phyloP scores from a whole-genome alignment of 2,797 vertebrate species.

The Peromyscus nudipes region DNA sequence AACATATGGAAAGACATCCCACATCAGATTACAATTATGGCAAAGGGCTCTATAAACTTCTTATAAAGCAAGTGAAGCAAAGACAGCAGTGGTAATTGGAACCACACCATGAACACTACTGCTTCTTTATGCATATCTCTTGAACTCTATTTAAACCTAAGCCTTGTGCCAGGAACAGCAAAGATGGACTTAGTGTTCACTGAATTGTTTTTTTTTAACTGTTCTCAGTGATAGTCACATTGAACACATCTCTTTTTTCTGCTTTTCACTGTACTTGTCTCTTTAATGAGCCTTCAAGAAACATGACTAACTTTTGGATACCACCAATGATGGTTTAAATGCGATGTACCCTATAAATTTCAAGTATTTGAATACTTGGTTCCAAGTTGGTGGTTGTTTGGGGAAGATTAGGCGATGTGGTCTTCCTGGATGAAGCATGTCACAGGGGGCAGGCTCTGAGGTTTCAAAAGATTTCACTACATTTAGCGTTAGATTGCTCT shows the following conservation, averaged over 20 bases:
- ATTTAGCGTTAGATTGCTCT: neutral
- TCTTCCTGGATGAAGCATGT: neutral
- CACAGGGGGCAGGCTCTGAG: neutral
- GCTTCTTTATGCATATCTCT: neutral
- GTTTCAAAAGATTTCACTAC: neutral
- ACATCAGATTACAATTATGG: too few relatives aligned
- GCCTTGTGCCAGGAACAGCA: neutral
- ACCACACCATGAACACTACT: neutral
- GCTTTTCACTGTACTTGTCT: neutral
- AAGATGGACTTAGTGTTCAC: neutral
- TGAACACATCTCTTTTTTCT: neutral
- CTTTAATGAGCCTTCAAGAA: neutral
- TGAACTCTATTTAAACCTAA: neutral
- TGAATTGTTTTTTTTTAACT: neutral
- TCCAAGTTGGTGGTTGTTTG: neutral
- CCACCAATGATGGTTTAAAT: neutral
- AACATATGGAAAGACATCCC: too few relatives aligned
- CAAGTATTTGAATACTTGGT: neutral
- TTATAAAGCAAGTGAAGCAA: neutral
- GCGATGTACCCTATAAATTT: neutral
- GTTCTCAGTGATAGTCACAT: neutral
- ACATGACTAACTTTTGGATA: too few relatives aligned
- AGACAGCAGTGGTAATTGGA: neutral
- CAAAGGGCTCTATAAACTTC: neutral
- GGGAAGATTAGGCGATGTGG: neutral